Base-by-base conservation (phyloP, 1,140 invertebrate genomes). In the Chlorops oryzae region DNA sequence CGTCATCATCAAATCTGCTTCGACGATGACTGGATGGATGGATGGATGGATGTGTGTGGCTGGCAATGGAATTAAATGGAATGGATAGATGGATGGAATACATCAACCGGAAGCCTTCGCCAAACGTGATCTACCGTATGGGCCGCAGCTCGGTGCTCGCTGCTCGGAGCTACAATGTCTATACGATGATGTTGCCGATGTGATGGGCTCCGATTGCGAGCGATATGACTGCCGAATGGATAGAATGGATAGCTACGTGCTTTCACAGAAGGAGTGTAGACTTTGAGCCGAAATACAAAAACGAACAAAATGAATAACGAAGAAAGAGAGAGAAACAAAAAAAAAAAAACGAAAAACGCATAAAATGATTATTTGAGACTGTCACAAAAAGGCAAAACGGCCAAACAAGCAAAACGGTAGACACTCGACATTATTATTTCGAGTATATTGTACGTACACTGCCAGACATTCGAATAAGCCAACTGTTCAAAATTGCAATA, bases 61-160 rank as follows among this genome's bases (percentile, higher is more conserved):
- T 15, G n/a, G 17, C 17, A n/a, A 21, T 21, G 34, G n/a, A 32
- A 15, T 32, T 15, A 15, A 32, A 15, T 9, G 9, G 28, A 15
- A 32, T 15, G 15, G 42, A 21, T 44, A 10, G 27, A 18, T 44
- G 42, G 21, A 28, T 10, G 18, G 42, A 28, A 43, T 15, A 35
- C 60, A 64, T 67, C 65, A 68, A 68, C 65, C 65, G 65, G 65
- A 68, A 68, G 65, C 65, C 65, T 67, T 60, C 62, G 62, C 65
- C 65, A 68, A 68, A 68, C 62, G 65, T 68, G 65, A 68, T 68
- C 65, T 65, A 63, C 62, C 49, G 65, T 65, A 68, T 51, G 59
- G 50, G 62, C 53, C 57, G 65, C 59, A 64, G 64, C 63, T 66
- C 21, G 22, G 48, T 32, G 27, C 46, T 44, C 51, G 46, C 55